Base-by-base conservation (phyloP, 1,140 invertebrate genomes). In the Cepaea nemoralis region DNA sequence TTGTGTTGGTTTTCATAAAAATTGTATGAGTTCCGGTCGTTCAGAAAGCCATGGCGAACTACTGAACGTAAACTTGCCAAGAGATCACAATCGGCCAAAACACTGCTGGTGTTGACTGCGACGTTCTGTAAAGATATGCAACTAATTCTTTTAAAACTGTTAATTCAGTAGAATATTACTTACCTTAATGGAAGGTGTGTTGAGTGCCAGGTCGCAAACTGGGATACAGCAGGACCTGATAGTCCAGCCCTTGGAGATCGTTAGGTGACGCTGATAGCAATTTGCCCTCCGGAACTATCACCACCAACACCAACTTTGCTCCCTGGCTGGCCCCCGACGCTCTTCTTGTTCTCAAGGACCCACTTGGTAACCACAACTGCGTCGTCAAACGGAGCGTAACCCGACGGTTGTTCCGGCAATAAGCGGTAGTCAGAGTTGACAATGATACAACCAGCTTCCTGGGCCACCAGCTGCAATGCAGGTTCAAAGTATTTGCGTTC, bases 261-360 rank as follows among this genome's bases (percentile, higher is more conserved):
- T 70, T 70, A n/a, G 35, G 40, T 39, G 14, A 70, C 69, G 24
- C 73, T 50, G n/a, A 35, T 40, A 14, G 73, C 45, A 37, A 75
- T 37, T 42, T 75, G 73, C 5, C 73, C 73, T 19, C 73, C 73
- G 27, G 45, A 37, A 24, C 73, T 75, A 33, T 75, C 73, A 24
- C 73, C 73, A 3, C 73, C 73, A 3, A 75, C 31, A 24, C 73
- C 73, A 35, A 75, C 73, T 50, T 75, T 75, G 35, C 73, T 75
- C 5, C 40, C 40, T 27, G 31, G 6, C 10, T 37, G 31, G 3
- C 42, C 73, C 6, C 73, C 73, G 22, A 75, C 24, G 12, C 0
- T 27, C 45, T 75, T 1, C 31, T 75, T 75, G 48, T 75, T 75
- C n/a, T 75, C 27, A 42, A 75, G 22, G n/a, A 75, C 73, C 73